Base-by-base conservation (phyloP, 2,888 invertebrate species). In the Orthosia gothica region DNA sequence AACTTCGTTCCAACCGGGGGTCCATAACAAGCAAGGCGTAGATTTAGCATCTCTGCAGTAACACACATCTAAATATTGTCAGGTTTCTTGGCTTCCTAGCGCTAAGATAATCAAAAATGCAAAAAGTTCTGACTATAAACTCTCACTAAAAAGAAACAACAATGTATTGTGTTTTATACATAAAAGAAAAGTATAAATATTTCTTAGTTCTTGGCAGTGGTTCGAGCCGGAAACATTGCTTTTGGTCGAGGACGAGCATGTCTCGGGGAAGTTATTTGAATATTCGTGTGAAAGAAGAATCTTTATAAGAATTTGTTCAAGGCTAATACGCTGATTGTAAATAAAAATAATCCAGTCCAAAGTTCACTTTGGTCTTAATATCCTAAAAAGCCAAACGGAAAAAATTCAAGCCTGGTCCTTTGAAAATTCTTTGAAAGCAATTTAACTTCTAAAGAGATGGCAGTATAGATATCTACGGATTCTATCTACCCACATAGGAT, bases 201-300 rank as follows among this genome's bases (percentile, higher is more conserved):
- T 59, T 40, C 23, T 45, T 16, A 55, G 23, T 80, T 67, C 23
- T 80, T 84, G 84, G 79, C 84, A 84, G 26, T 12, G 18, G 50
- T 32, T 49, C 47, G 45, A 52, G 3, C 45, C 15, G 26, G 18
- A 66, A 62, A n/a, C 26, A 54, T 49, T 57, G 47, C 40, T 79
- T 61, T 78, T 26, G 18, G 20, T 49, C 18, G 47, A 78, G n/a
- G 23, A 59, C 20, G 13, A 45, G 13, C 7, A 18, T n/a, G 18
- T 49, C 63, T 49, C 23, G 16, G 20, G 5, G 23, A 54, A 40
- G 1, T 16, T 23, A 75, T 81, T 40, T 59, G 66, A 82, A 82
- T 76, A 82, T 58, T 32, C 16, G 13, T 12, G 12, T n/a, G 55
- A 47, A 18, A n/a, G 13, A 70, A 50, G 47, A 40, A 26, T 20